Conservation (phyloP, 2,113 vertebrate species). For the Mormoops blainvillei region DNA sequence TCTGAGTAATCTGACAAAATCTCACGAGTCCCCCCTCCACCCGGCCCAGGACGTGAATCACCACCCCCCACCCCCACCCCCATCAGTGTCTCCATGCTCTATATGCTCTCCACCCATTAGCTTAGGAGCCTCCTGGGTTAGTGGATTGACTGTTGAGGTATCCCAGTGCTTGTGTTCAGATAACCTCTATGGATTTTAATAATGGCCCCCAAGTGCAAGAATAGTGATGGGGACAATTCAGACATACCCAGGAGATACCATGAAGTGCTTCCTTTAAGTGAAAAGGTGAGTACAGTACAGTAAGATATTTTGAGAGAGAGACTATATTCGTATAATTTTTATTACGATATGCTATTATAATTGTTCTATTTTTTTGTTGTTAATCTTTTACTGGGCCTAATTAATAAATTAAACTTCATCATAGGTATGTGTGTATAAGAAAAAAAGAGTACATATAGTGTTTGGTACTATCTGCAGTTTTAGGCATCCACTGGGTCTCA, state of each 20-base stretch:
- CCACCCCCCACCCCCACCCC: too few relatives aligned
- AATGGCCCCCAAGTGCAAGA: background rate
- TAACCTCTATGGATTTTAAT: background rate
- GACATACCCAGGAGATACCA: background rate
- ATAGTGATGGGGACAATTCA: background rate
- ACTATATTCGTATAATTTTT: background rate
- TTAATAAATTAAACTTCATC: background rate
- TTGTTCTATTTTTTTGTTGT: background rate
- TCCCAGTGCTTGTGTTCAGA: background rate
- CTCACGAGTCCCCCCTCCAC: background rate
- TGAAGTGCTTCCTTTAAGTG: background rate
- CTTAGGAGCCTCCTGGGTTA: background rate
- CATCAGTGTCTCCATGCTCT: background rate
- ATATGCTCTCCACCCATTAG: too few relatives aligned
- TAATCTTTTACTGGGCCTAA: background rate
- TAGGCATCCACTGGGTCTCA: background rate
- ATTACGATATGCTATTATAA: background rate
- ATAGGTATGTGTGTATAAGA: background rate
- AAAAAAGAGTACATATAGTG: background rate
- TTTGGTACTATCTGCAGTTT: background rate
- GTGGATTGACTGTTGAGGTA: background rate
- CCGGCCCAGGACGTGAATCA: background rate
- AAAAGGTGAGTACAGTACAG: background rate
- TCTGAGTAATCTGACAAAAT: background rate
- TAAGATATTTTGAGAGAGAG: background rate